A percentile compares a stretch with the other conserved stretches of the same genome.
These are phyloP conservation scores for Dipodomys ordii DNA, from an alignment of 2,113 vertebrate genomes.

Conservation along the genomic window DNA sequence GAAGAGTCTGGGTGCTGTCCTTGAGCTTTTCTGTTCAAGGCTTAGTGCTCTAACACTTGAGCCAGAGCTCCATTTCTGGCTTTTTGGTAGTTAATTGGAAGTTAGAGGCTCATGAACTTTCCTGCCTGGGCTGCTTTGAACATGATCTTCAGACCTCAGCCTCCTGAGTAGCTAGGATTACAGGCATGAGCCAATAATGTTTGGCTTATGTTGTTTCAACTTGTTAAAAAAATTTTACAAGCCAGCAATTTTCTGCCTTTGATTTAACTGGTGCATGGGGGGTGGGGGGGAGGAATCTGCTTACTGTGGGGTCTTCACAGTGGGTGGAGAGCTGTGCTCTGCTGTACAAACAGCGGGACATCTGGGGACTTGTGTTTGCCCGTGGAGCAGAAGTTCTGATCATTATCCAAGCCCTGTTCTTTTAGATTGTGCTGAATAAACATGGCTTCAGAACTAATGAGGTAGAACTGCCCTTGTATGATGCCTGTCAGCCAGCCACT, in stretches of 20 bases:
- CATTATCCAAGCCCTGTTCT: neutral
- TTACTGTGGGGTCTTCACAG: neutral
- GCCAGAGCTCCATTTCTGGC: no score
- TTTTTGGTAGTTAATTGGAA: no score
- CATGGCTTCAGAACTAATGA: neutral
- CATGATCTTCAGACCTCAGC: no score
- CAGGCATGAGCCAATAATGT: no score
- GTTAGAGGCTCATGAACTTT: no score
- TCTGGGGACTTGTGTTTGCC: neutral
- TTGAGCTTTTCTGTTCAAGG: no score
- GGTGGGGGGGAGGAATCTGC: neutral
- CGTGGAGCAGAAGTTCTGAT: neutral
- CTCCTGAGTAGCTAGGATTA: no score
- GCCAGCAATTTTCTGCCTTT: neutral
- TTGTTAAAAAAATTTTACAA: neutral
- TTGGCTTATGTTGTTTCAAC: constrained; percentile 5
- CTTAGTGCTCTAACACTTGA: no score
- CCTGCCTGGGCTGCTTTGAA: no score
- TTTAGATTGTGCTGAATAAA: neutral
- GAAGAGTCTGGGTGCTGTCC: no score
- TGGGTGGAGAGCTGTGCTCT: neutral
- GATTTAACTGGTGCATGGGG: neutral
- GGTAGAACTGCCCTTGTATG: neutral
- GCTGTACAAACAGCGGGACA: neutral
- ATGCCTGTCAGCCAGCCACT: neutral